Evolutionary conservation across 64 coral and sea anemone species (phyloP), one percentile per base, ranked within the genome.

Genomic region (Cladopsammia gracilis): DNA sequence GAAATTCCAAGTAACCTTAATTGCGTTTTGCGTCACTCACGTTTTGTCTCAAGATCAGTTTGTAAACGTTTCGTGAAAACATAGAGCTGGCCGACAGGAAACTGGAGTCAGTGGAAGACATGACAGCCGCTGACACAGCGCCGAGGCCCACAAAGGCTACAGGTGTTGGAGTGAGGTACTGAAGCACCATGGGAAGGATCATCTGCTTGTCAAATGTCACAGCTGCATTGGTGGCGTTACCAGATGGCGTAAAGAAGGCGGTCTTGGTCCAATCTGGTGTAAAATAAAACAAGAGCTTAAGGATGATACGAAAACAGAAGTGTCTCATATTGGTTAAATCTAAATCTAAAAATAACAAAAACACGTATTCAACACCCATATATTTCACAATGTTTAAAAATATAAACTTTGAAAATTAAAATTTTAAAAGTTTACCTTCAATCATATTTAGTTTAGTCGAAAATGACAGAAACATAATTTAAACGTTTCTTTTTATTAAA

Each of bases 101-200:
- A 53, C 87, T 87, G 64, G 91, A 94, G 71, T 98, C 96, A 7
- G 96, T 83, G 18, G 96, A 98, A 18, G 96, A 98, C 96, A 98
- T 98, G 49, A 98, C 92, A 47, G 96, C 96, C 4, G 96, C 96
- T 11, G 96, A 87, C 22, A 98, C 92, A 18, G 96, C 92, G 3
- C 92, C 96, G 25, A 98, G 92, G 25, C 96, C 96, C 58, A 98
- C 77, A 72, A 94, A 80, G 20, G 92, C 68, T 14, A 98, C 82
- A 64, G 71, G 68, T 62, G 79, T 71, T 42, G 96, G 96, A 25
- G 92, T 94, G 18, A 94, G 88, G 61, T 98, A 92, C 10, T 85
- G 88, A 7, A 98, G 70, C n/a, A 98, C 96, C 88, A 98, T 82
- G 66, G 96, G 96, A 19, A 98, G 74, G 52, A 95, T 75, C 4